These are phyloP conservation scores for Rhegmatorhina hoffmannsi DNA, from an alignment of 2,113 vertebrate species.

Conservation along the genomic window DNA sequence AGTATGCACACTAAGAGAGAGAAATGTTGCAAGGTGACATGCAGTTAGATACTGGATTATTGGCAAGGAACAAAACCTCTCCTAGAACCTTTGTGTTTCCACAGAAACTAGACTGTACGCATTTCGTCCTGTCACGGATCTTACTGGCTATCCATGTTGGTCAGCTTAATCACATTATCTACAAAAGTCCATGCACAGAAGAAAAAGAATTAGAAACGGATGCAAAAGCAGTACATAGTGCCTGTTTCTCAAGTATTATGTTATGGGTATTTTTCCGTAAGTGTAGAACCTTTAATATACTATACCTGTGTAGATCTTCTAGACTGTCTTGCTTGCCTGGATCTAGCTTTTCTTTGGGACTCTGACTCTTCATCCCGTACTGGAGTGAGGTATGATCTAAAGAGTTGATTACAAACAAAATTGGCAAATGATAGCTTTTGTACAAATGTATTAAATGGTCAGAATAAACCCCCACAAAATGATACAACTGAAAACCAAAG, in stretches of 20 bases:
- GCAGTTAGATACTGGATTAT: not conserved
- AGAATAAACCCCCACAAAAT: fast-evolving
- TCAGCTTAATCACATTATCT: not conserved
- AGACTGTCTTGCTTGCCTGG: slow-evolving; percentile 96
- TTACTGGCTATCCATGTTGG: not conserved
- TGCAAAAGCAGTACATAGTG: not conserved
- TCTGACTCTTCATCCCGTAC: slow-evolving; percentile 98
- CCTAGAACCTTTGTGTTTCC: not conserved
- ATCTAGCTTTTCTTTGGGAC: slow-evolving; percentile 98
- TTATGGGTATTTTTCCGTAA: not conserved
- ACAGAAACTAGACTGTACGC: not conserved
- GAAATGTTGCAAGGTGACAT: not conserved
- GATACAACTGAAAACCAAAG: not conserved
- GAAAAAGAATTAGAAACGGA: not conserved
- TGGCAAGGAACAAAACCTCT: not conserved
- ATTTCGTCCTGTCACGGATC: not conserved
- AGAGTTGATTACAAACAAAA: slow-evolving; percentile 55
- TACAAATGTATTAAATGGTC: not conserved
- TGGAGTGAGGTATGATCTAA: slow-evolving; percentile 97
- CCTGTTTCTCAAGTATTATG: not conserved
- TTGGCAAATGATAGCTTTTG: not conserved
- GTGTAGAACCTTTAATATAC: not conserved
- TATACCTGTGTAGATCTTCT: slow-evolving; percentile 96
- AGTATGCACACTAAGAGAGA: not conserved
- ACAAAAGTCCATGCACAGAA: not conserved